Conservation (phyloP, 2,113 vertebrate species). For the Chaetura pelagica region DNA sequence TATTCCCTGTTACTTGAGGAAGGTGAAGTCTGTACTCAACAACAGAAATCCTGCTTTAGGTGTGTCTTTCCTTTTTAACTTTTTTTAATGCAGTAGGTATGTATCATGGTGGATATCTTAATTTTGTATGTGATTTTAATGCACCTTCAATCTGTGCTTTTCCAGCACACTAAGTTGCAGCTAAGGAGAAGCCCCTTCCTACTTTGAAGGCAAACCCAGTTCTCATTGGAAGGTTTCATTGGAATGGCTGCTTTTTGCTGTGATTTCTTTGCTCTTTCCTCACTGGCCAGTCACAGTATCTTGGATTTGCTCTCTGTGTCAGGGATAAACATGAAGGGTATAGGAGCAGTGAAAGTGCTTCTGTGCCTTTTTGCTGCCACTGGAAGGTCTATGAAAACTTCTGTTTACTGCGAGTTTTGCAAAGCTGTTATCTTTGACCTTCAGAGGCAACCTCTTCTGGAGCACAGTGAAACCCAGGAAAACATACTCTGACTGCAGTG, state of each 20-base stretch:
- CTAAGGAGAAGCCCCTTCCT: neutral
- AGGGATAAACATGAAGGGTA: neutral
- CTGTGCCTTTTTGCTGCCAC: neutral
- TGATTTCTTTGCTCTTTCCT: neutral
- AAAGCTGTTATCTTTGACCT: neutral
- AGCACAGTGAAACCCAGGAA: neutral
- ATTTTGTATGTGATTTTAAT: neutral
- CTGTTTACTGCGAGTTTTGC: neutral
- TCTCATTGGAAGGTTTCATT: neutral
- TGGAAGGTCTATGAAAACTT: neutral
- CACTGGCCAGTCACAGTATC: neutral
- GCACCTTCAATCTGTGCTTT: neutral
- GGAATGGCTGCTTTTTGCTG: neutral
- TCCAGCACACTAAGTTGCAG: neutral
- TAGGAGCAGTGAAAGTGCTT: neutral
- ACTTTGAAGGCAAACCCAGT: neutral
- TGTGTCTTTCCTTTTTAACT: neutral
- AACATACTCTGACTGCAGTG: neutral
- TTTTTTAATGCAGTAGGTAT: neutral
- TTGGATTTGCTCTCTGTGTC: neutral
- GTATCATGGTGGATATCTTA: neutral
- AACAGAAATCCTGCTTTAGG: neutral
- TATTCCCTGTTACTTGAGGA: neutral
- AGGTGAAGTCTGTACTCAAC: neutral
- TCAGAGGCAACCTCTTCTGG: neutral